Conservation (phyloP, 2,113 vertebrate genomes). For the Paramisgurnus dabryanus region DNA sequence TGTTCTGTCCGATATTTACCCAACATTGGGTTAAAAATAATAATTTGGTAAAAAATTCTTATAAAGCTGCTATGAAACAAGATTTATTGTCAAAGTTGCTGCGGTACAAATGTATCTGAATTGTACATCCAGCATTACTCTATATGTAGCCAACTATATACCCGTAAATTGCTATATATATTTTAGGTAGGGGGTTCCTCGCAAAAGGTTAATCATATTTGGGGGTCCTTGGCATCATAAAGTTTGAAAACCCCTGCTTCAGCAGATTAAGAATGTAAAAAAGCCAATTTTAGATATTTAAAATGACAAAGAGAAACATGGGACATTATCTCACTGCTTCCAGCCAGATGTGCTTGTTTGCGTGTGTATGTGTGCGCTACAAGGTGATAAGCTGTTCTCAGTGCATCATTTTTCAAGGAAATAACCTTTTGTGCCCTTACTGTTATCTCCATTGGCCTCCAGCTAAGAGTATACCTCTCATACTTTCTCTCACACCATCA, state of each 20-base stretch:
- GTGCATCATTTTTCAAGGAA: constrained; percentile 61
- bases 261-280: background rate
- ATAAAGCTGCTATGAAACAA: too few relatives aligned
- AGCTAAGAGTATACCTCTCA: constrained; percentile 28
- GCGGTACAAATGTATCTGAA: too few relatives aligned
- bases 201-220: too few relatives aligned
- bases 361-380: constrained; percentile 10
- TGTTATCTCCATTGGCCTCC: constrained; percentile 48
- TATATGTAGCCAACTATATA: too few relatives aligned
- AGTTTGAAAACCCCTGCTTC: background rate
- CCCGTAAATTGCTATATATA: too few relatives aligned
- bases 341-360: constrained; percentile 20
- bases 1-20: too few relatives aligned
- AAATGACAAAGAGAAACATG: background rate
- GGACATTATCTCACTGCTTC: constrained; percentile 26
- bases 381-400: constrained; percentile 55
- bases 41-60: too few relatives aligned
- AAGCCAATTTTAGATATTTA: background rate
- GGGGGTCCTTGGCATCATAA: too few relatives aligned
- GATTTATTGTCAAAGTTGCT: too few relatives aligned
- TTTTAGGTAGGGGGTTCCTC: too few relatives aligned
- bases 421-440: constrained; percentile 49
- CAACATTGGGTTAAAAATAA: too few relatives aligned
- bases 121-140: too few relatives aligned
- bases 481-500: constrained; percentile 31